Conservation (phyloP, 2,888 invertebrate genomes). For the Epiblema foenella region DNA sequence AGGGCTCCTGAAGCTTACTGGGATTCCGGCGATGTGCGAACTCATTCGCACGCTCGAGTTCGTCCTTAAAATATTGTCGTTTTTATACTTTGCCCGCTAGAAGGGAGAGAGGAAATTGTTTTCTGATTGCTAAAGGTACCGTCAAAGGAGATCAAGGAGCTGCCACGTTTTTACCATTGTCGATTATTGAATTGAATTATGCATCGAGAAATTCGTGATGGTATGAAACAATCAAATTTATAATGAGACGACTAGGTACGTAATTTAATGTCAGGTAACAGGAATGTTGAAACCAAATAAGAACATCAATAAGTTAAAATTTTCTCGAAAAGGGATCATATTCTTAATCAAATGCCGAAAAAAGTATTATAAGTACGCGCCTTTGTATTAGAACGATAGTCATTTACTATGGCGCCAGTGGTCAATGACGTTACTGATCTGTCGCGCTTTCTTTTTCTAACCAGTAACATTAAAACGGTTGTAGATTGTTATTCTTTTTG, state of each 20-base stretch:
- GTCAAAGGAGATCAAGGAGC: constrained; percentile 38
- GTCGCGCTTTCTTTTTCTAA: too few relatives aligned
- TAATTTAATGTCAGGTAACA: too few relatives aligned
- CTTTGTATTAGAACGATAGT: too few relatives aligned
- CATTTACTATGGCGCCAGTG: too few relatives aligned
- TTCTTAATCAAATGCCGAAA: too few relatives aligned
- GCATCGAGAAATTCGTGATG: background rate
- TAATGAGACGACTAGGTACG: background rate
- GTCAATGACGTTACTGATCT: too few relatives aligned
- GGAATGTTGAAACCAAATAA: too few relatives aligned
- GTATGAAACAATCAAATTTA: background rate
- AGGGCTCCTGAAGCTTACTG: constrained; percentile 35
- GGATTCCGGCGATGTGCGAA: constrained; percentile 38
- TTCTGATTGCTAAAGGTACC: constrained; percentile 55
- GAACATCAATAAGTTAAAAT: too few relatives aligned
- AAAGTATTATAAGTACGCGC: too few relatives aligned
- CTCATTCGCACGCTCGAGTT: constrained; percentile 45
- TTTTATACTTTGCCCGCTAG: constrained; percentile 40
- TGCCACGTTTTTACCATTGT: constrained; percentile 33
- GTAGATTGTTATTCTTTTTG: too few relatives aligned
- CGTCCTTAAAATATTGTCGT: constrained; percentile 46
- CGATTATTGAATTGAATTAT: constrained; percentile 32
- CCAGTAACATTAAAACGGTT: too few relatives aligned
- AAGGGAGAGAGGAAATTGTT: constrained; percentile 53
- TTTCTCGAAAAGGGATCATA: too few relatives aligned